Evolutionary conservation across 2,113 vertebrate species (phyloP).

Genomic region (Neodon shergylaensis): DNA sequence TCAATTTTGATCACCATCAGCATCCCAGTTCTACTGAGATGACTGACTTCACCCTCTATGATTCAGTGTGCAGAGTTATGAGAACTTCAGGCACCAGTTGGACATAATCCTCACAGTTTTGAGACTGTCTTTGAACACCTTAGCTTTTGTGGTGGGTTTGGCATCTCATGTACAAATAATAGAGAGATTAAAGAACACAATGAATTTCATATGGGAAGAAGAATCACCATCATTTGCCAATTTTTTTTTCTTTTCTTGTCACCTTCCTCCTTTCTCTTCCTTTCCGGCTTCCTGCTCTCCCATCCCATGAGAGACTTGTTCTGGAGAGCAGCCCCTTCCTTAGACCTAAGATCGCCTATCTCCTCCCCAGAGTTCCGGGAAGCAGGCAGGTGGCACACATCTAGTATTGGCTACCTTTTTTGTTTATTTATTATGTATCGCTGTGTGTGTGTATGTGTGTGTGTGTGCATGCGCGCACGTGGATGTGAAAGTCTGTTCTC

Average conservation of each 20-base stretch:
- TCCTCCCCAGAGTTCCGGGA: background rate
- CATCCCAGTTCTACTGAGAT: background rate
- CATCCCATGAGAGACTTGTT: background rate
- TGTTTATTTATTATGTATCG: background rate
- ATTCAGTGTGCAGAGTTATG: background rate
- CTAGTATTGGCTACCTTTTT: background rate
- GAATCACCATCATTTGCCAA: background rate
- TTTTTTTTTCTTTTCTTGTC: background rate
- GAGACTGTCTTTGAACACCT: background rate
- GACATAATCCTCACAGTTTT: background rate
- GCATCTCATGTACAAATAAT: background rate
- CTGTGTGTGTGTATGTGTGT: background rate
- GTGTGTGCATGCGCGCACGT: background rate
- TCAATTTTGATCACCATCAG: background rate
- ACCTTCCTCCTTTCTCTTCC: background rate
- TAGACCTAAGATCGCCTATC: background rate
- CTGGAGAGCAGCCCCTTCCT: background rate
- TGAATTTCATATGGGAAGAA: conserved; percentile 34
- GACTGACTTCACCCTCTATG: background rate
- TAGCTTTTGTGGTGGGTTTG: background rate
- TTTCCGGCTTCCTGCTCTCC: no score
- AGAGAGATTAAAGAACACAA: background rate
- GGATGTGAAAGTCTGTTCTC: background rate
- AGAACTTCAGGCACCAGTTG: background rate
- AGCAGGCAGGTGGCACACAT: no score